Conservation (phyloP, 2,888 invertebrate species). For the Pegoplata infirma region DNA sequence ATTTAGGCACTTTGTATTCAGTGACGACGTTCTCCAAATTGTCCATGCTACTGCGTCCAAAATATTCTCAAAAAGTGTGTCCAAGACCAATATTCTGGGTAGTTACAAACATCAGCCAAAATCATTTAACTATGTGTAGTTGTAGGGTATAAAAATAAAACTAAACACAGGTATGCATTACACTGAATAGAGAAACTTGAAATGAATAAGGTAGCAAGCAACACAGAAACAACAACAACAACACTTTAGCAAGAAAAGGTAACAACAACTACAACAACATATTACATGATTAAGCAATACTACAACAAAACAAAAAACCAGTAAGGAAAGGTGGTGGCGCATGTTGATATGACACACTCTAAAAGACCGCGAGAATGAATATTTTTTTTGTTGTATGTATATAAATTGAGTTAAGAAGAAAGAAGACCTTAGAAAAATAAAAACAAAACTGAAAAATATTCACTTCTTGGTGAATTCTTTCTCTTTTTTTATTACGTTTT, state of each 20-base stretch:
- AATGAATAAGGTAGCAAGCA: conserved; percentile 11
- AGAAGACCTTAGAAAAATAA: not conserved
- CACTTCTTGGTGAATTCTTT: conserved; percentile 7
- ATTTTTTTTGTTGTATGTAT: too few species aligned
- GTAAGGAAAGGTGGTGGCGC: conserved; percentile 54
- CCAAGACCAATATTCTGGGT: too few species aligned
- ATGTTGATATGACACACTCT: conserved; percentile 53
- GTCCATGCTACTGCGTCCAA: too few species aligned
- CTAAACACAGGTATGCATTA: conserved; percentile 26
- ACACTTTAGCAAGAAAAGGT: conserved; percentile 15
- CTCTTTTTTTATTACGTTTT: too few species aligned
- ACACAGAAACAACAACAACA: too few species aligned
- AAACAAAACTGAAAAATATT: not conserved
- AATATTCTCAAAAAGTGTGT: too few species aligned
- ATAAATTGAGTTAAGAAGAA: not conserved
- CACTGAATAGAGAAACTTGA: conserved; percentile 22
- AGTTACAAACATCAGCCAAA: too few species aligned
- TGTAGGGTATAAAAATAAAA: too few species aligned
- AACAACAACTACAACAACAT: conserved; percentile 39
- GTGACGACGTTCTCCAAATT: too few species aligned
- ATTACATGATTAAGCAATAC: conserved; percentile 40
- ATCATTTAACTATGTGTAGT: too few species aligned
- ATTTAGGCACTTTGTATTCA: too few species aligned
- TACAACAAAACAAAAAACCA: conserved; percentile 39
- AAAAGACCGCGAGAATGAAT: conserved; percentile 29